Evolutionary conservation across 1,140 invertebrate species (phyloP).

Genomic region (Zaprionus ghesquierei): DNA sequence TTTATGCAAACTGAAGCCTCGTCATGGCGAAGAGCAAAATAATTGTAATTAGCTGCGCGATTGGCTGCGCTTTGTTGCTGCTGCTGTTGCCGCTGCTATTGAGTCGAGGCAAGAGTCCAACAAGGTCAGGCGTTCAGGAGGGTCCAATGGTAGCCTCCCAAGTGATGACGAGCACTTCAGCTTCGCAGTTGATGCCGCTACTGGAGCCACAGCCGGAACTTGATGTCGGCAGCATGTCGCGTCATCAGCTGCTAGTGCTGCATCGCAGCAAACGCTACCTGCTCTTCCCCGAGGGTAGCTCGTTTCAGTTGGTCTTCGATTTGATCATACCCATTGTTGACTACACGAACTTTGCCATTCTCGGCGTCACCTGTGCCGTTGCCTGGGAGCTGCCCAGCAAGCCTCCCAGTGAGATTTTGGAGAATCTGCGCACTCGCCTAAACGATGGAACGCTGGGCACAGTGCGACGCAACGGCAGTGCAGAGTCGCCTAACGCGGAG

Average conservation of each 20-base stretch:
- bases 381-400: conserved; percentile 89
- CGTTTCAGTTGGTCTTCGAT: conserved; percentile 85
- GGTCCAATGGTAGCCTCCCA: not conserved
- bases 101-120: not conserved
- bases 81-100: conserved; percentile 26
- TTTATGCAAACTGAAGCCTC: conserved; percentile 18
- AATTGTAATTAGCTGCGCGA: conserved; percentile 58
- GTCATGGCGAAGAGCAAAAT: conserved; percentile 64
- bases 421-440: conserved; percentile 72
- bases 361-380: conserved; percentile 88
- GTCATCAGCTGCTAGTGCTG: conserved; percentile 50
- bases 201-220: not conserved
- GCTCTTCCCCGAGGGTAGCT: conserved; percentile 90
- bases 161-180: not conserved
- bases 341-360: conserved; percentile 84
- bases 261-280: conserved; percentile 86
- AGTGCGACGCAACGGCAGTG: conserved; percentile 61
- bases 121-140: not conserved
- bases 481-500: not conserved
- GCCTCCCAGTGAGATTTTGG: conserved; percentile 81
- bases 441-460: conserved; percentile 75
- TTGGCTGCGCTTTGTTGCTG: conserved; percentile 20
- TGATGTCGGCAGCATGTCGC: conserved; percentile 19
- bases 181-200: not conserved
- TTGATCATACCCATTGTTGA: conserved; percentile 79